Percentiles rank a stretch among this genome's conserved stretches.
Evolutionary conservation across 1,140 invertebrate species (phyloP).

Genomic region (Saxidomus purpurata): DNA sequence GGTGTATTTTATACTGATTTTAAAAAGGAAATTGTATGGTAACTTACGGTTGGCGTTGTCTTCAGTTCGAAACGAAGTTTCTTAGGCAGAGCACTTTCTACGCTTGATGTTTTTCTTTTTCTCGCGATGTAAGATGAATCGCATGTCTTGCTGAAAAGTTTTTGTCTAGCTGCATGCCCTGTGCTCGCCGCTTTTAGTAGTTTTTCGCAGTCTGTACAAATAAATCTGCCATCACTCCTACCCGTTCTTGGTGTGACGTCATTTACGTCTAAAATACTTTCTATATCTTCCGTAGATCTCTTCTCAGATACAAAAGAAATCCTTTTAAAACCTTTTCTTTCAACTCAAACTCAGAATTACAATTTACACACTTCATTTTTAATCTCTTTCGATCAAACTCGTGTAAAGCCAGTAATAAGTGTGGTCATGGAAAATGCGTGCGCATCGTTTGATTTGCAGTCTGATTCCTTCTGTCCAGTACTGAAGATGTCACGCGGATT

Average conservation of each 20-base stretch:
- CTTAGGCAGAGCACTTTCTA: background rate
- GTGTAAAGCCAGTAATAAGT: background rate
- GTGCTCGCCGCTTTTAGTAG: background rate
- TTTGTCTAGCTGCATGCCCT: background rate
- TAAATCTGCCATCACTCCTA: background rate
- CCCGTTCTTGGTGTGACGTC: conserved; percentile 1
- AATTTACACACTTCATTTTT: conserved; percentile 16
- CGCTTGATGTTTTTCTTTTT: conserved; percentile 6
- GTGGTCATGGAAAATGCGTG: background rate
- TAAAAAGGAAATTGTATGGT: too few relatives aligned
- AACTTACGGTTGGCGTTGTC: background rate
- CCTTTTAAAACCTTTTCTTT: conserved; percentile 4
- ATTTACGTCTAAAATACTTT: background rate
- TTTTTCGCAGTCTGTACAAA: conserved; percentile 1
- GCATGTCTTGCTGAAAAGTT: background rate
- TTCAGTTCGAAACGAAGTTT: background rate
- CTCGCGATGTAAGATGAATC: background rate
- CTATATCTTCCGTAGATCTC: background rate
- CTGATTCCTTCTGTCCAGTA: too few relatives aligned
- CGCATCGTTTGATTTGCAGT: too few relatives aligned
- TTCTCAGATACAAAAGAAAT: background rate
- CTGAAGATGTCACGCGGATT: background rate
- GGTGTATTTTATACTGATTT: too few relatives aligned
- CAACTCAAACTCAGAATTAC: background rate
- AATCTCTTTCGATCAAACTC: background rate